Percentiles rank a stretch among this genome's conserved stretches.
These are phyloP conservation scores for Gordius sp. DNA, from an alignment of 2,888 invertebrate species.

Conservation along the genomic window DNA sequence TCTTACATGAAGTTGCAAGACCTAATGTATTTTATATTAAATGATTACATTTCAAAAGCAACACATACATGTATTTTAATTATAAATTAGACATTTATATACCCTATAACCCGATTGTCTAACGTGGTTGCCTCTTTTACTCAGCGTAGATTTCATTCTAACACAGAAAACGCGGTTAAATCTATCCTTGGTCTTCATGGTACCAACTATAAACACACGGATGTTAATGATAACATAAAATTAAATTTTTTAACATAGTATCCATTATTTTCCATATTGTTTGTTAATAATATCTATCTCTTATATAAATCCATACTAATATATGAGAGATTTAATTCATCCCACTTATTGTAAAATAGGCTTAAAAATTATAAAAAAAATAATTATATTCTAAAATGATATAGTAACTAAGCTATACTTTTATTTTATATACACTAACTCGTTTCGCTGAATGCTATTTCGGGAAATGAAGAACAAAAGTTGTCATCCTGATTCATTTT, in stretches of 20 bases:
- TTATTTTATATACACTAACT: not conserved
- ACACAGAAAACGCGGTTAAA: conserved; percentile 37
- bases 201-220: no score
- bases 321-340: no score
- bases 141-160: conserved; percentile 84
- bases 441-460: conserved; percentile 11
- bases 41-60: conserved; percentile 18
- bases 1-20: not conserved
- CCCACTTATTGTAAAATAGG: no score
- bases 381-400: no score
- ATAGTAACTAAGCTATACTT: no score
- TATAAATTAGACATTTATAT: not conserved
- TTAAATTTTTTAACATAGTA: no score
- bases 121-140: conserved; percentile 58
- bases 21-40: conserved; percentile 3
- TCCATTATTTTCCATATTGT: no score
- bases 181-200: conserved; percentile 11
- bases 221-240: no score
- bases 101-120: conserved; percentile 29
- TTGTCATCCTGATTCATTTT: no score
- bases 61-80: not conserved
- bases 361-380: no score
- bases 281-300: no score
- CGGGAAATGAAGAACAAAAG: not conserved
- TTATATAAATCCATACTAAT: no score